Evolutionary conservation across 2,888 invertebrate species (phyloP).

Genomic region (Dioctria linearis): DNA sequence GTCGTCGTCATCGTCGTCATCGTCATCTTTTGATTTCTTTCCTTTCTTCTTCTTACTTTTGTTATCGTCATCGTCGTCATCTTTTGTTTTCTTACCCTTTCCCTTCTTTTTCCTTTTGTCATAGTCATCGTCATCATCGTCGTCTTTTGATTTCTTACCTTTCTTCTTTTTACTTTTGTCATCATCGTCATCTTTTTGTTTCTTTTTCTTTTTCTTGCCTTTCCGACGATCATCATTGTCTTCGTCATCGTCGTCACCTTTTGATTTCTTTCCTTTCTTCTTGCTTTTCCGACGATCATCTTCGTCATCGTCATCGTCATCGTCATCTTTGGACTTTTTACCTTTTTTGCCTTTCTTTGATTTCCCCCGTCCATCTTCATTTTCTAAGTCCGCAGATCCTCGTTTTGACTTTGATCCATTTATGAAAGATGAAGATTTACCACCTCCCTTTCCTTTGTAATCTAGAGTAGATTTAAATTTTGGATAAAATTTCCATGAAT

Average conservation of each 20-base stretch:
- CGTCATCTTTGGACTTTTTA: constrained; percentile 52
- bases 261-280: constrained; percentile 2
- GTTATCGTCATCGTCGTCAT: neutral
- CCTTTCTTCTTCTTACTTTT: constrained; percentile 12
- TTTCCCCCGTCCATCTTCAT: neutral
- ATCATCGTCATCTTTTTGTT: neutral
- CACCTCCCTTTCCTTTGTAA: neutral
- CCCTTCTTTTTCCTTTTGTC: neutral
- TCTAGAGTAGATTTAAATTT: neutral
- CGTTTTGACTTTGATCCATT: neutral
- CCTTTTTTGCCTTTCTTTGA: neutral
- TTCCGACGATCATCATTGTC: neutral
- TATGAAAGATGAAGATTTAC: neutral
- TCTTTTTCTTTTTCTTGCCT: constrained; percentile 23
- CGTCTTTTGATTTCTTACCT: neutral
- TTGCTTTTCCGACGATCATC: neutral
- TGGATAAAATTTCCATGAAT: neutral
- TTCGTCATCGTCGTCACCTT: constrained; percentile 57
- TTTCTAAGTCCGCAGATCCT: neutral
- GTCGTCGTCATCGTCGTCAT: constrained; percentile 38
- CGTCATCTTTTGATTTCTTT: constrained; percentile 2
- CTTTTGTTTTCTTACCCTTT: neutral
- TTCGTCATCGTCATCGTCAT: constrained; percentile 56
- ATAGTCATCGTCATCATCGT: neutral
- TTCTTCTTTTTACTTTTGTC: constrained; percentile 18